Evolutionary conservation across 2,113 vertebrate genomes (phyloP), one percentile per base, ranked within the genome.

Genomic region (Megaceryle maxima): DNA sequence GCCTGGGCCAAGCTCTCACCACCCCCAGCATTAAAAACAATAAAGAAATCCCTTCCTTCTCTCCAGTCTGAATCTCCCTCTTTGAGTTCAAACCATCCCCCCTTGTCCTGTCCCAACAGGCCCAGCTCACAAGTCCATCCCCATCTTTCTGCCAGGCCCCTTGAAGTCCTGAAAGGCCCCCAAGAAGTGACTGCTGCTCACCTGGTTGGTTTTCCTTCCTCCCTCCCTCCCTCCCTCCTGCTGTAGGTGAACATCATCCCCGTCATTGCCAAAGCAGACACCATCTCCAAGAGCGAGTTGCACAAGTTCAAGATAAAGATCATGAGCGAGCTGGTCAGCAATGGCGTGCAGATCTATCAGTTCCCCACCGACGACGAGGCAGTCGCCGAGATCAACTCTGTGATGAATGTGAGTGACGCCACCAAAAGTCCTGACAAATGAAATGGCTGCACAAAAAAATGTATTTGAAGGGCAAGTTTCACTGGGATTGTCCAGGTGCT

Each of bases 261-360:
- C 1, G 99, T 99, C 60, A 99, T 99, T 18, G 99, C 99, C 91
- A 99, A 99, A 97, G 99, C 99, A 4, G 99, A 99, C 97, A 99
- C 99, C 33, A 99, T 99, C 97, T 99, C 99, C 91, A 99, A 99
- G 97, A 99, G 99, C 1, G 99, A 99, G 93, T 96, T 99, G 57
- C 99, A 99, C 97, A 99, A 99, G 96, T 99, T 99, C 97, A 99
- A 99, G 98, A 99, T 99, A 67, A 99, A 99, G 97, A 99, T 99
- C 46, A 99, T 99, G 99, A 99, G 99, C 0, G 99, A 99, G 97
- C 97, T 99, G 98, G 99, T 99, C 94, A 99, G 99, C 98, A 99
- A 99, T 2, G 99, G 99, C 0, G 99, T 99, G 80, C 99, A 99
- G 98, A 99, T 99, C 97, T 99, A 99, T 92, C 99, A 99, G 98